These are phyloP conservation scores for Pachyrhynchus sulphureomaculatus DNA, from an alignment of 1,140 invertebrate species.

Conservation along the genomic window DNA sequence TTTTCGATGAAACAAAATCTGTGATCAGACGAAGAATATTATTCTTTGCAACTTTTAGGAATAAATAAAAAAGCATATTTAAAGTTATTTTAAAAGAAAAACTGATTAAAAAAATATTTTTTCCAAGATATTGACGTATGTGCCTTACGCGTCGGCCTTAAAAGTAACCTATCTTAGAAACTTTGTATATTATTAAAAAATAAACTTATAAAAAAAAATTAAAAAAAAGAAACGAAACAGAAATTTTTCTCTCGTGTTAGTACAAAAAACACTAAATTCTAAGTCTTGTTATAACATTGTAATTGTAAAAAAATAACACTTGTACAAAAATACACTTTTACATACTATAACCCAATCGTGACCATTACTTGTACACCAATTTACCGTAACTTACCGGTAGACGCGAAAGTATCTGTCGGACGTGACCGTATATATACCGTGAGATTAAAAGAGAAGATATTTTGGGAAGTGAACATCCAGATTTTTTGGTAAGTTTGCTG, in stretches of 20 bases:
- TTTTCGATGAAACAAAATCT: conserved; percentile 35
- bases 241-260: conserved; percentile 37
- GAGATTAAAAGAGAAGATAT: conserved; percentile 19
- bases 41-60: conserved; percentile 43
- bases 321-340: conserved; percentile 19
- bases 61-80: conserved; percentile 35
- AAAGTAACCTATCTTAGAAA: conserved; percentile 45
- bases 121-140: conserved; percentile 48
- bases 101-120: conserved; percentile 41
- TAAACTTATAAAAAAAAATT: conserved; percentile 38
- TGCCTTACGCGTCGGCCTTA: conserved; percentile 52
- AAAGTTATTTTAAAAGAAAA: conserved; percentile 42
- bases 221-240: conserved; percentile 38
- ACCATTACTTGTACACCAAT: conserved; percentile 12
- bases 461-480: conserved; percentile 1
- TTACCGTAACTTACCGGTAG: conserved; percentile 2
- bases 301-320: conserved; percentile 19
- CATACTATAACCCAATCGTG: conserved; percentile 19
- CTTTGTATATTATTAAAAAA: conserved; percentile 49
- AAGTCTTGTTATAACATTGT: conserved; percentile 26
- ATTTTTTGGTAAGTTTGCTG: conserved; percentile 21
- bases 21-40: conserved; percentile 25
- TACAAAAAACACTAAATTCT: conserved; percentile 35
- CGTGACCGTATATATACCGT: conserved; percentile 8
- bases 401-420: conserved; percentile 7